Conservation (phyloP, 2,888 invertebrate species). For the Sarcophaga carnaria region DNA sequence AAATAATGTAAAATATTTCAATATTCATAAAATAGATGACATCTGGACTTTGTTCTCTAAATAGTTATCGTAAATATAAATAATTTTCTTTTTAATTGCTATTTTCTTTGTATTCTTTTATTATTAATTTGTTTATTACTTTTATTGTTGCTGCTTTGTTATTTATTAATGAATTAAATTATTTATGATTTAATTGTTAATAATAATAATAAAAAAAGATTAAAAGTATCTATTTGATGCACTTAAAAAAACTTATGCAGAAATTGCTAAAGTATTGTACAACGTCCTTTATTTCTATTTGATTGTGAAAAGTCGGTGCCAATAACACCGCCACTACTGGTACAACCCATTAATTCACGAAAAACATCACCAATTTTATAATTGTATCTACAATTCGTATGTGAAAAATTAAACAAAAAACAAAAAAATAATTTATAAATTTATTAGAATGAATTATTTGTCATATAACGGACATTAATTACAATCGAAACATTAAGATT, state of each 20-base stretch:
- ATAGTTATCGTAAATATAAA: too few relatives aligned
- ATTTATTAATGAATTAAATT: constrained; percentile 39
- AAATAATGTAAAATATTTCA: too few relatives aligned
- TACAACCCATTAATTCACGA: constrained; percentile 82
- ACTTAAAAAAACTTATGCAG: constrained; percentile 80
- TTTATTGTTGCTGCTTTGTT: not conserved
- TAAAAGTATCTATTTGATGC: constrained; percentile 67
- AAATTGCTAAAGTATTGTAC: constrained; percentile 82
- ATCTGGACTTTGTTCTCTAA: too few relatives aligned
- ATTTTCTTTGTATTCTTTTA: too few relatives aligned
- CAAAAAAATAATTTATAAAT: too few relatives aligned
- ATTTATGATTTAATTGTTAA: not conserved
- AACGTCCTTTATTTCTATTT: constrained; percentile 82
- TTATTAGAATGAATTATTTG: too few relatives aligned
- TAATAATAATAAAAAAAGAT: not conserved
- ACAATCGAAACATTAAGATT: not conserved
- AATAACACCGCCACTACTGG: constrained; percentile 77
- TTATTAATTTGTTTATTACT: not conserved
- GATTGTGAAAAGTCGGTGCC: constrained; percentile 82
- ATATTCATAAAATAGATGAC: too few relatives aligned
- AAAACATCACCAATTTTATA: constrained; percentile 82
- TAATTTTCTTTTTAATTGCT: constrained; percentile 1
- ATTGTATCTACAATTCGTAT: constrained; percentile 77
- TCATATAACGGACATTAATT: too few relatives aligned
- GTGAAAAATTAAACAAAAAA: not conserved